A percentile compares a stretch with the other conserved stretches of the same genome.
Evolutionary conservation across 2,888 invertebrate species (phyloP).

Genomic region (Parapristionchus giblindavisi): DNA sequence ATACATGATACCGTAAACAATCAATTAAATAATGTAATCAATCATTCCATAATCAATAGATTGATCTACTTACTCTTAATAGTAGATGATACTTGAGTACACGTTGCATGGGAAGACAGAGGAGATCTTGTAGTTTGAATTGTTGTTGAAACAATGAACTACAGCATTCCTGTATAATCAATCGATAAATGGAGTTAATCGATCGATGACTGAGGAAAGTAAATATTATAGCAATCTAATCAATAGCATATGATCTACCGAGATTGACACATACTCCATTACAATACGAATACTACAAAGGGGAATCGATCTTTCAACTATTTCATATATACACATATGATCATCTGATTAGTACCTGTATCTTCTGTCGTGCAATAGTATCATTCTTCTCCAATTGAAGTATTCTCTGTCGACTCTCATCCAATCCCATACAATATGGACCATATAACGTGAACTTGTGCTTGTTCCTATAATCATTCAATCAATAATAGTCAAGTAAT

Average conservation of each 20-base stretch:
- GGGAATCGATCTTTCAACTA: background rate
- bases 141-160: slow-evolving; percentile 84
- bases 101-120: slow-evolving; percentile 97
- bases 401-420: slow-evolving; percentile 85
- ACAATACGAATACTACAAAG: background rate
- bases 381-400: slow-evolving; percentile 76
- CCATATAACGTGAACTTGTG: slow-evolving; percentile 91
- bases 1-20: background rate
- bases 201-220: background rate
- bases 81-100: slow-evolving; percentile 95
- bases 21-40: background rate
- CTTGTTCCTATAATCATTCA: slow-evolving; percentile 77
- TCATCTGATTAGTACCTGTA: slow-evolving; percentile 39
- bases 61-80: slow-evolving; percentile 78
- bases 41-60: too few species aligned
- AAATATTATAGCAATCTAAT: too few species aligned
- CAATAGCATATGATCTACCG: too few species aligned
- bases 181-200: background rate
- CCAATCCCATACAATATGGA: slow-evolving; percentile 92
- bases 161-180: slow-evolving; percentile 83
- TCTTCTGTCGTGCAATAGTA: slow-evolving; percentile 37
- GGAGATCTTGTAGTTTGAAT: slow-evolving; percentile 90
- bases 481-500: background rate
- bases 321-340: background rate
- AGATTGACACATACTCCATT: background rate